These are phyloP conservation scores for Cartodere bifasciata DNA, from an alignment of 2,888 invertebrate genomes.

Conservation along the genomic window DNA sequence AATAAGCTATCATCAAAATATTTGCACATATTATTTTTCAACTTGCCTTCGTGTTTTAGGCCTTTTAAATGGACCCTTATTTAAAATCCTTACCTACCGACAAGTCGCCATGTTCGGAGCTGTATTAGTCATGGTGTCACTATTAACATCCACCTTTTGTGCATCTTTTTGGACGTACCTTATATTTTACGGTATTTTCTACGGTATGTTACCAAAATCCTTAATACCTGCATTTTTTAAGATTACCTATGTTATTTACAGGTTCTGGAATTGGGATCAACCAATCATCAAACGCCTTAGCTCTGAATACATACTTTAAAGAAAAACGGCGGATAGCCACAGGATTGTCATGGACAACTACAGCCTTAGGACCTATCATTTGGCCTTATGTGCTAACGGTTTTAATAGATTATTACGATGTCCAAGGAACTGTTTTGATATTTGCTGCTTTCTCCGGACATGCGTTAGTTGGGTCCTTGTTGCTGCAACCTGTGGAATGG, in stretches of 20 bases:
- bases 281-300: slow-evolving; percentile 55
- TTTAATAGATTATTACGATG: slow-evolving; percentile 48
- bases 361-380: slow-evolving; percentile 58
- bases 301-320: slow-evolving; percentile 63
- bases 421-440: slow-evolving; percentile 52
- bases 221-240: slow-evolving; percentile 3
- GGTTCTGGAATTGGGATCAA: slow-evolving; percentile 53
- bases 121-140: slow-evolving; percentile 43
- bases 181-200: slow-evolving; percentile 51
- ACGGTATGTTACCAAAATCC: slow-evolving; percentile 40
- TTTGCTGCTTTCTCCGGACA: slow-evolving; percentile 56
- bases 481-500: slow-evolving; percentile 65
- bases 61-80: slow-evolving; percentile 58
- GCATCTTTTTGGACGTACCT: slow-evolving; percentile 50
- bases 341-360: slow-evolving; percentile 57
- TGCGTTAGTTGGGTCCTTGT: slow-evolving; percentile 50
- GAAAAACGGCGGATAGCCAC: slow-evolving; percentile 56
- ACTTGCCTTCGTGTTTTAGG: slow-evolving; percentile 35
- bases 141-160: slow-evolving; percentile 48
- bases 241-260: slow-evolving; percentile 26
- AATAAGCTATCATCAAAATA: too few relatives aligned
- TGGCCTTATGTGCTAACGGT: slow-evolving; percentile 58
- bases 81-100: slow-evolving; percentile 52
- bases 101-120: slow-evolving; percentile 53
- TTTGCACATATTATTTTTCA: too few relatives aligned